Percentiles rank a stretch among this genome's conserved stretches.
These are phyloP conservation scores for Anarrhichthys ocellatus DNA, from an alignment of 2,113 vertebrate species.

Conservation along the genomic window DNA sequence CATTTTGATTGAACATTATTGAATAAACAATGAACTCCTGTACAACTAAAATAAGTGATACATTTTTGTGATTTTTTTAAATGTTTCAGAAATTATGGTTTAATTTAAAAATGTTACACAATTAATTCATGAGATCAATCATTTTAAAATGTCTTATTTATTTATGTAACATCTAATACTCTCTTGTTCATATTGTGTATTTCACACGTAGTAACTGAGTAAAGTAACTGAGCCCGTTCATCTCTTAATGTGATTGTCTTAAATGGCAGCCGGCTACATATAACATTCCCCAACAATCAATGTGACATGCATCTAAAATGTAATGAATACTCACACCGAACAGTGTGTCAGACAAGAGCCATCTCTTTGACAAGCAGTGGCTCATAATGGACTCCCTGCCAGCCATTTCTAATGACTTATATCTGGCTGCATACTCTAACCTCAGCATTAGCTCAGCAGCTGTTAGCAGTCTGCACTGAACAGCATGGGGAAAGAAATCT, in stretches of 20 bases:
- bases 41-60: neutral
- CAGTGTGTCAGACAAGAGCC: neutral
- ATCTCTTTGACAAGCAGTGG: slow-evolving; percentile 27
- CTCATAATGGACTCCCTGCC: slow-evolving; percentile 8
- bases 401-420: slow-evolving; percentile 34
- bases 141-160: neutral
- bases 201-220: neutral
- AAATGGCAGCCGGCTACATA: slow-evolving; percentile 32
- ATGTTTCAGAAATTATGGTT: neutral
- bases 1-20: neutral
- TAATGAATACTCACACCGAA: slow-evolving; percentile 52
- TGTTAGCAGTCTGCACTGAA: neutral
- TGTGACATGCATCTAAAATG: slow-evolving; percentile 44
- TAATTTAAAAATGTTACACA: neutral
- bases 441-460: slow-evolving; percentile 22
- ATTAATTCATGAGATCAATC: neutral
- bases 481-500: neutral
- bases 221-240: slow-evolving; percentile 12
- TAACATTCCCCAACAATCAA: slow-evolving; percentile 53
- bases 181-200: neutral
- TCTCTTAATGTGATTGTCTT: slow-evolving; percentile 32
- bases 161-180: neutral
- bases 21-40: neutral
- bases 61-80: neutral
- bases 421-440: slow-evolving; percentile 18